Evolutionary conservation across 2,797 vertebrate species (phyloP), one percentile per base, ranked within the genome.

Genomic region (Carduelis carduelis): DNA sequence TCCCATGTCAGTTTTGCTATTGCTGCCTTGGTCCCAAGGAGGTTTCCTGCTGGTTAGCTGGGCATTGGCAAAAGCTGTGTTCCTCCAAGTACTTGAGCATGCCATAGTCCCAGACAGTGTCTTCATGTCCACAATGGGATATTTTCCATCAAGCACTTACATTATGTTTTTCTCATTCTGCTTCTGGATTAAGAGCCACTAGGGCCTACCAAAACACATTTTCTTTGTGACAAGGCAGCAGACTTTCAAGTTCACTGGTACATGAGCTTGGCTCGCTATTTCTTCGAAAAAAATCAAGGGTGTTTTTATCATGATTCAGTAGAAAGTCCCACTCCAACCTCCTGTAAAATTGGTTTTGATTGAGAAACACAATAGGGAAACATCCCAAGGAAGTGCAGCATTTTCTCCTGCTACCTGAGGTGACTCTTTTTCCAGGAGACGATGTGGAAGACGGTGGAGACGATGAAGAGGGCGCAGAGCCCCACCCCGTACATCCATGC

Each of bases 391-490:
- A 43, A 75, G 52, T 4, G 86, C 32, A 70, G 5, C 24, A 15
- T 30, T 35, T 28, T 47, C 26, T 0, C 9, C 17, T 1, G 26
- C 23, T 97, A 99, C 99, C 99, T 99, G 94, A 99, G 97, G 98
- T 99, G 99, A 93, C 99, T 99, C 97, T 99, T 99, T 94, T 99
- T 99, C 99, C 99, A 99, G 47, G 99, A 98, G 81, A 99, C 97
- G 24, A 99, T 98, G 68, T 99, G 99, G 92, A 99, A 99, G 26
- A 99, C 98, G 1, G 99, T 99, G 95, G 99, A 99, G 89, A 99
- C 98, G 6, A 99, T 98, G 98, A 99, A 99, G 89, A 99, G 99
- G 2, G 98, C 98, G 0, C 99, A 99, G 90, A 99, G 98, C 72
- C 99, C 99, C 98, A 99, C 87, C 14, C 99, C 99, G 3, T 99